Conservation (phyloP, 2,888 invertebrate genomes). For the Parnassius orleans region DNA sequence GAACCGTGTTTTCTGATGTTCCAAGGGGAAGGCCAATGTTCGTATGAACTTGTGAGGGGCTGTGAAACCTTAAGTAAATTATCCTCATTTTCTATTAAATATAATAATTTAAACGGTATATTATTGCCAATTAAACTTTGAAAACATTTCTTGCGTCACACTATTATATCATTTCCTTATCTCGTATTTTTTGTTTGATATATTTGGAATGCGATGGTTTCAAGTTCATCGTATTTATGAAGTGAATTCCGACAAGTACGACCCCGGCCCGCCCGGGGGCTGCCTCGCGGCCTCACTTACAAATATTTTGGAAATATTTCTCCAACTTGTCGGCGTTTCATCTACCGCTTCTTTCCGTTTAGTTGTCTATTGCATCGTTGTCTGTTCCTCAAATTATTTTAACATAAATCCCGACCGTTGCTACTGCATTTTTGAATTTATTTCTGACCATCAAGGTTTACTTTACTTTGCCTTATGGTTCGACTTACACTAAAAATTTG, state of each 20-base stretch:
- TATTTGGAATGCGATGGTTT: constrained; percentile 36
- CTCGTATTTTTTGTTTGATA: constrained; percentile 5
- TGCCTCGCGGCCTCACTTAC: constrained; percentile 62
- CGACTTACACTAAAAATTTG: neutral
- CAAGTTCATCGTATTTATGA: constrained; percentile 40
- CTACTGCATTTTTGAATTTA: constrained; percentile 30
- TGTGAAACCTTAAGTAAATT: no score
- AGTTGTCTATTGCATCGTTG: constrained; percentile 62
- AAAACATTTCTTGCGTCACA: no score
- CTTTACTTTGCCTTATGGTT: neutral
- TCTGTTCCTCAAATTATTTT: constrained; percentile 28
- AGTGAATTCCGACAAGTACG: constrained; percentile 42
- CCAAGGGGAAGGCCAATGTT: no score
- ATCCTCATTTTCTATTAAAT: no score
- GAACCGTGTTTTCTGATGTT: no score
- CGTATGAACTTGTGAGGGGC: no score
- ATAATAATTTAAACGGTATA: no score
- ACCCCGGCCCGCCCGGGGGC: constrained; percentile 52
- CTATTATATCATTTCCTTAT: neutral
- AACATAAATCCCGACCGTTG: constrained; percentile 8
- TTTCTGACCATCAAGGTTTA: fast-evolving
- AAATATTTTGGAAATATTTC: constrained; percentile 81
- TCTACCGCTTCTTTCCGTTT: constrained; percentile 78
- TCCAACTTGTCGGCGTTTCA: constrained; percentile 77
- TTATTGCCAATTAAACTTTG: no score